These are phyloP conservation scores for Bugula neritina DNA, from an alignment of 2,888 invertebrate genomes.

Conservation along the genomic window DNA sequence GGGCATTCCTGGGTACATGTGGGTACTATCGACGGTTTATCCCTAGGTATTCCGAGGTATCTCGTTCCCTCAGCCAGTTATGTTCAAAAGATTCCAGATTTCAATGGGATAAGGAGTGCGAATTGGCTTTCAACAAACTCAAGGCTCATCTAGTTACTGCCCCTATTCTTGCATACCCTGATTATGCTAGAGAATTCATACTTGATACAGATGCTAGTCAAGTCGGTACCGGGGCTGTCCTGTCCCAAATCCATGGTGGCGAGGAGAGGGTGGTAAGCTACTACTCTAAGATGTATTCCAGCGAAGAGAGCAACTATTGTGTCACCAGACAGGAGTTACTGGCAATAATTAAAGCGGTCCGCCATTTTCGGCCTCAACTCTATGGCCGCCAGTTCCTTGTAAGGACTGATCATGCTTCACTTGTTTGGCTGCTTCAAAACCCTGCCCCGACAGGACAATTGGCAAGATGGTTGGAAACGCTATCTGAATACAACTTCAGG, in stretches of 20 bases:
- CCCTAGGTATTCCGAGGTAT: no score
- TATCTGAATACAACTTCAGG: slow-evolving; percentile 29
- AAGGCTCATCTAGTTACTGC: neutral
- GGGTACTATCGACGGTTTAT: slow-evolving; percentile 33
- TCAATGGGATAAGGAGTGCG: no score
- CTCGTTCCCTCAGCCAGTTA: no score
- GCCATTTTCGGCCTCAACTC: slow-evolving; percentile 32
- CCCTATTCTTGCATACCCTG: neutral
- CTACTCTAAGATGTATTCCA: slow-evolving; percentile 30
- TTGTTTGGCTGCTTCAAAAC: slow-evolving; percentile 31
- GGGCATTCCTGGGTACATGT: slow-evolving; percentile 31
- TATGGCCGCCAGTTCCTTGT: slow-evolving; percentile 30
- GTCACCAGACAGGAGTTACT: slow-evolving; percentile 31
- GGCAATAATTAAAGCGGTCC: slow-evolving; percentile 30
- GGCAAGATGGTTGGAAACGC: slow-evolving; percentile 31
- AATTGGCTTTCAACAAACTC: neutral
- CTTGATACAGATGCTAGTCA: slow-evolving; percentile 31
- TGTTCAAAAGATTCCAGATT: no score
- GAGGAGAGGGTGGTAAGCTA: slow-evolving; percentile 30
- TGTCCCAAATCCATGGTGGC: slow-evolving; percentile 31
- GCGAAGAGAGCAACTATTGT: slow-evolving; percentile 31
- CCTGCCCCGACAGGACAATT: slow-evolving; percentile 31
- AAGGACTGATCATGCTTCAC: slow-evolving; percentile 32
- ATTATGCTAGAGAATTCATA: slow-evolving; percentile 23
- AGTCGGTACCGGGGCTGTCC: slow-evolving; percentile 29